Conservation (phyloP, 2,888 invertebrate species). For the Eristalis tenax region DNA sequence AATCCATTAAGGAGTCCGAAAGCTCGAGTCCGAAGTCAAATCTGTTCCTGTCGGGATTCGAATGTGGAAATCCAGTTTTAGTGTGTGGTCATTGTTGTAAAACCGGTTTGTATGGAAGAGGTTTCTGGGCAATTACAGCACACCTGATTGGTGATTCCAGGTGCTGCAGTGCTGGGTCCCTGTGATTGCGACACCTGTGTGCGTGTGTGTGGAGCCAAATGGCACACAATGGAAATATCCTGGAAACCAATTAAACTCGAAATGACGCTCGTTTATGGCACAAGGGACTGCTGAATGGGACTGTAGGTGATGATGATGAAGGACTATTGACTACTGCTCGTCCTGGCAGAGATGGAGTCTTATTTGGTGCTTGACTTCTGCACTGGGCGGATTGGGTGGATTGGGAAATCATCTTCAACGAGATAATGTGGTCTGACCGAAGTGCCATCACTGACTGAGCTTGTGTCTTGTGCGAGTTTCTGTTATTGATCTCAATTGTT, state of each 20-base stretch:
- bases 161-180: conserved; percentile 16
- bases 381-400: conserved; percentile 22
- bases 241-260: conserved; percentile 58
- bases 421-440: conserved; percentile 21
- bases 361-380: conserved; percentile 37
- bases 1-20: conserved; percentile 47
- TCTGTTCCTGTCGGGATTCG: conserved; percentile 21
- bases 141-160: conserved; percentile 60
- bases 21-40: neutral
- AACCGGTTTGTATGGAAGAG: conserved; percentile 15
- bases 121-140: conserved; percentile 38
- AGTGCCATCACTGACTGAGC: neutral
- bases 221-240: conserved; percentile 49
- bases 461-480: neutral
- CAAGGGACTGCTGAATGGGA: neutral
- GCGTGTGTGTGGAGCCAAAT: neutral
- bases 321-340: neutral
- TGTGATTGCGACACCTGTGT: neutral
- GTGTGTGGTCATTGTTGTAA: conserved; percentile 16
- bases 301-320: neutral
- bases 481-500: neutral
- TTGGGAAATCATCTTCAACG: conserved; percentile 53
- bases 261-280: conserved; percentile 38
- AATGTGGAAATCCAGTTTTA: conserved; percentile 38
- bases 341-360: neutral